Evolutionary conservation across 2,888 invertebrate species (phyloP), one percentile per base, ranked within the genome.

Genomic region (Lissocephala sabroskyi): DNA sequence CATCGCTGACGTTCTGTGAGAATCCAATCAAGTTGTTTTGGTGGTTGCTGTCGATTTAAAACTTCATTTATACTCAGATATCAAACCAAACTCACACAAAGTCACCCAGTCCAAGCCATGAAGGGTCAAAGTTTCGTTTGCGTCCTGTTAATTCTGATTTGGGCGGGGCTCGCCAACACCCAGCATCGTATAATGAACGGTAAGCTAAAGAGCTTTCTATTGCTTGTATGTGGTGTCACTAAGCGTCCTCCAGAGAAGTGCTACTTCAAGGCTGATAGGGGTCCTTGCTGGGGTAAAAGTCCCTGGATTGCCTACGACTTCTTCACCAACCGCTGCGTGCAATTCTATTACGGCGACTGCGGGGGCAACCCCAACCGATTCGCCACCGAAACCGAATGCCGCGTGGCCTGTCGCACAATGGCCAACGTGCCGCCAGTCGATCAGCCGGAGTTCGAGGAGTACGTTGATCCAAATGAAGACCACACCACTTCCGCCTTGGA

Each of bases 1-100:
- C 56, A 51, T 57, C 51, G 19, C 50, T 65, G 68, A 70, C 66
- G 48, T 59, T 58, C 59, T 67, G 68, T 75, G 75, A 65, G 75
- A 75, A 63, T 45, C 42, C 56, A 62, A 60, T 59, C 50, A 56
- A 53, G 37, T 55, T 50, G 29, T 39, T 45, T n/a, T n/a, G 29
- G 33, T 41, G 11, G 5, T 13, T 35, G 17, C 33, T 4, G 10
- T 13, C 23, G 28, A n/a, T n/a, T n/a, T n/a, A n/a, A n/a, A n/a
- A n/a, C n/a, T n/a, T n/a, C n/a, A n/a, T n/a, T n/a, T n/a, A n/a
- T n/a, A n/a, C n/a, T n/a, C n/a, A n/a, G n/a, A n/a, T n/a, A n/a
- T n/a, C n/a, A n/a, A n/a, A n/a, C n/a, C n/a, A n/a, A n/a, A n/a
- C n/a, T n/a, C n/a, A n/a, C n/a, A n/a, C n/a, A n/a, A n/a, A n/a